phyloP scores from a whole-genome alignment of 2,888 invertebrate species.

The Neria commutata region DNA sequence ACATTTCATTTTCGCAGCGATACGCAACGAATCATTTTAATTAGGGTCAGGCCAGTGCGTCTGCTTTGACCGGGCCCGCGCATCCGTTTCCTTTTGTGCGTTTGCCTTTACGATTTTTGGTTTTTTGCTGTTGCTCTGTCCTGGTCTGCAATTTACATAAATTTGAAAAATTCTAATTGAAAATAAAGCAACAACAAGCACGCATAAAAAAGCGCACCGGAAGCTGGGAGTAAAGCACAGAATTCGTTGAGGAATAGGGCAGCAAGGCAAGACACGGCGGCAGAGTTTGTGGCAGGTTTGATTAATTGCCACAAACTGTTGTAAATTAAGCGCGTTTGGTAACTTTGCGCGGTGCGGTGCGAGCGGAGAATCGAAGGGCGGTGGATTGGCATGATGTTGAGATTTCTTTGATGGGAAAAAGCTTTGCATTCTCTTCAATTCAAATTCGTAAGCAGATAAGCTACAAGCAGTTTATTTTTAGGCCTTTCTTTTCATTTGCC shows the following conservation, averaged over 20 bases:
- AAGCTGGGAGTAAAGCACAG: too few species aligned
- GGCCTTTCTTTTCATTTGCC: too few species aligned
- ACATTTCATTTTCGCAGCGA: neutral
- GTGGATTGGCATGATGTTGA: too few species aligned
- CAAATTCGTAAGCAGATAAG: too few species aligned
- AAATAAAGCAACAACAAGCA: neutral
- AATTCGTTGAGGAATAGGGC: too few species aligned
- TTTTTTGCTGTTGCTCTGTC: neutral
- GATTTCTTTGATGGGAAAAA: too few species aligned
- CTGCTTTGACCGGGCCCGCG: conserved; percentile 13
- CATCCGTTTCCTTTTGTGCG: neutral
- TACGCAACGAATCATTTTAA: conserved; percentile 12
- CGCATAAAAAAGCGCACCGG: neutral
- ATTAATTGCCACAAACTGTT: neutral
- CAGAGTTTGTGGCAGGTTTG: neutral
- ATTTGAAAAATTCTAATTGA: neutral
- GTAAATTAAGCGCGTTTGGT: neutral
- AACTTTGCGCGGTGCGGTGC: too few species aligned
- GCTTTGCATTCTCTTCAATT: too few species aligned
- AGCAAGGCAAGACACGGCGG: too few species aligned
- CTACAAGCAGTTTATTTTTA: too few species aligned
- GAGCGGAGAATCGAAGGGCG: too few species aligned
- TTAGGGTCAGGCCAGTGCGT: conserved; percentile 13
- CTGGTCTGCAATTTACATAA: neutral
- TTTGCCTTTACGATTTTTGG: neutral